These are phyloP conservation scores for Acronicta psi DNA, from an alignment of 2,888 invertebrate genomes.

Conservation along the genomic window DNA sequence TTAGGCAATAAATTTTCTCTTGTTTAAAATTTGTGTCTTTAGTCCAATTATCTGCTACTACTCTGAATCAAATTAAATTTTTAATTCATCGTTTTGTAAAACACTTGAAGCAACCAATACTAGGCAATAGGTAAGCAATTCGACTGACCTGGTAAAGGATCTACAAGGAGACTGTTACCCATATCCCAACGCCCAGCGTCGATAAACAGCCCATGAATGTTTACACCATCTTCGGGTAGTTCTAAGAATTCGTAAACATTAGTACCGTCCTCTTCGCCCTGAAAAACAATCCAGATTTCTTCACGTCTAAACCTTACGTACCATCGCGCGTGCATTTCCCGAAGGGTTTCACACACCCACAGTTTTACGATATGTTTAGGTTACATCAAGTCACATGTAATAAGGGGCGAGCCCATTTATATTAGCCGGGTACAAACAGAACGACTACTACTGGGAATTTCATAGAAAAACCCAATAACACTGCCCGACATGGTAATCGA, in stretches of 20 bases:
- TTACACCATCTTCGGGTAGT: constrained; percentile 91
- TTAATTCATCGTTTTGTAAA: background rate
- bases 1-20: constrained; percentile 24
- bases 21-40: constrained; percentile 19
- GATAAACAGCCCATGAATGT: constrained; percentile 94
- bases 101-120: no score
- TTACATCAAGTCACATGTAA: no score
- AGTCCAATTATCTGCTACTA: no score
- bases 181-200: constrained; percentile 97
- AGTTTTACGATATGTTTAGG: no score
- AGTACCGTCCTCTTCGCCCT: constrained; percentile 66
- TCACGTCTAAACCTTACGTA: no score
- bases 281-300: background rate
- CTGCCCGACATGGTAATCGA: no score
- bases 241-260: constrained; percentile 87
- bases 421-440: no score
- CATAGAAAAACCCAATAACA: no score
- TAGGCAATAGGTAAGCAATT: background rate
- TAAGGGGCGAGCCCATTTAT: no score
- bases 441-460: no score
- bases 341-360: no score
- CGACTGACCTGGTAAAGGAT: constrained; percentile 91
- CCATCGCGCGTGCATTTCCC: no score
- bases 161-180: constrained; percentile 90
- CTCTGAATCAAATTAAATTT: background rate